Evolutionary conservation across 2,888 invertebrate genomes (phyloP).

Genomic region (Pocota personata): DNA sequence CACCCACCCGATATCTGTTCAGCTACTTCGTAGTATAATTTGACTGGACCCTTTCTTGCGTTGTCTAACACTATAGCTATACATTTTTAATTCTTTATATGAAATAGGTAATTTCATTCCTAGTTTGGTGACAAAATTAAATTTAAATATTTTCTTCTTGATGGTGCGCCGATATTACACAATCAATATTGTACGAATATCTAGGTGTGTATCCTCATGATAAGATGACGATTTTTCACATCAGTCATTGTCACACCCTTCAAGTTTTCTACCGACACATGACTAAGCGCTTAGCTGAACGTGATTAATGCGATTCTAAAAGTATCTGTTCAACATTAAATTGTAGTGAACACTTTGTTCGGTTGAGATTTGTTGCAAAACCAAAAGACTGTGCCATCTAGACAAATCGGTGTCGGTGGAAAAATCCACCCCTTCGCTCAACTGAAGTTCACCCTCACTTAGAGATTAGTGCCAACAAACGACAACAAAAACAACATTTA

Average conservation of each 20-base stretch:
- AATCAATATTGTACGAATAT: conserved; percentile 41
- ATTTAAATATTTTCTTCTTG: conserved; percentile 7
- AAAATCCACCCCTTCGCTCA: conserved; percentile 52
- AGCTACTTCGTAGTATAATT: too few species aligned
- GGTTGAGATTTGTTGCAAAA: conserved; percentile 32
- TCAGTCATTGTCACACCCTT: conserved; percentile 82
- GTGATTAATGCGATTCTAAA: conserved; percentile 81
- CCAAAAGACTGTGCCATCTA: conserved; percentile 46
- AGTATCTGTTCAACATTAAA: conserved; percentile 73
- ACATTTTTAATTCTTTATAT: too few species aligned
- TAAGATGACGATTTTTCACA: conserved; percentile 78
- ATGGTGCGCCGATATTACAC: neutral
- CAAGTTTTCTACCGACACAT: conserved; percentile 68
- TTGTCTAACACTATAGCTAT: too few species aligned
- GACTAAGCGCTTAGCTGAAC: conserved; percentile 73
- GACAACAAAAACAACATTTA: conserved; percentile 46
- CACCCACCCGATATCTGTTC: too few species aligned
- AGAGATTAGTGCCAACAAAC: conserved; percentile 38
- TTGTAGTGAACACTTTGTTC: conserved; percentile 45
- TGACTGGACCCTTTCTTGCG: too few species aligned
- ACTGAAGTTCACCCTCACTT: conserved; percentile 30
- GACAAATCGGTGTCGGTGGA: conserved; percentile 16
- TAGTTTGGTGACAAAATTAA: neutral
- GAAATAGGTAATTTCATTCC: too few species aligned
- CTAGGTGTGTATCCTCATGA: conserved; percentile 80